Percentiles rank a stretch among this genome's conserved stretches.
phyloP scores from a whole-genome alignment of 2,888 invertebrate species.

The Netelia virgata region DNA sequence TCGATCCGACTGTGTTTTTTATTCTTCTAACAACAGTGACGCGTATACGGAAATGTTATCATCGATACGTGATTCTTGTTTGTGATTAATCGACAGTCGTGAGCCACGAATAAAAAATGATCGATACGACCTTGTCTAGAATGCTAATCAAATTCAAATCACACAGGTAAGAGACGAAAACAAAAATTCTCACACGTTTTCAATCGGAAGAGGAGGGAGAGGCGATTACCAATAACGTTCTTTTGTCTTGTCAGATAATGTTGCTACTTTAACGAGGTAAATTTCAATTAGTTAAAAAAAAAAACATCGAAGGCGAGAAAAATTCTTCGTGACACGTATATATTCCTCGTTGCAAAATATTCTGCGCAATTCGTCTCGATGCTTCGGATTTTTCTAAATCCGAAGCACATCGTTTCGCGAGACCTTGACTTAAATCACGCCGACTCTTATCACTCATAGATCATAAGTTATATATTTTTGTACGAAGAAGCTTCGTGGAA shows the following conservation, averaged over 20 bases:
- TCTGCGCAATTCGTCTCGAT: conserved; percentile 20
- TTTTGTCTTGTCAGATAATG: neutral
- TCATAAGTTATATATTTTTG: conserved; percentile 5
- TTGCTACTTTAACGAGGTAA: neutral
- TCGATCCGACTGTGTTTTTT: neutral
- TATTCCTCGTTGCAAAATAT: conserved; percentile 12
- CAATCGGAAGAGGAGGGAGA: neutral
- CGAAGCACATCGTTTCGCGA: conserved; percentile 15
- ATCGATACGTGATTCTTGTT: conserved; percentile 33
- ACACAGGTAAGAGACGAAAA: conserved; percentile 7
- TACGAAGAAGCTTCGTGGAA: neutral
- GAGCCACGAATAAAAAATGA: conserved; percentile 25
- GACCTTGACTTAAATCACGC: conserved; percentile 30
- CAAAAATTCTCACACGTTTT: conserved; percentile 20
- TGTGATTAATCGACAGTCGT: conserved; percentile 37
- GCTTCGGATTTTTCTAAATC: conserved; percentile 10
- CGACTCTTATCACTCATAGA: neutral
- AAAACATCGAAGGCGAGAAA: conserved; percentile 20
- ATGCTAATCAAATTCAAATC: conserved; percentile 11
- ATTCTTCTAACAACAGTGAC: neutral
- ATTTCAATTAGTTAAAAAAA: neutral
- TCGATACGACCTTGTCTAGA: neutral
- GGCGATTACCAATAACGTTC: conserved; percentile 7
- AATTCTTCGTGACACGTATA: conserved; percentile 7
- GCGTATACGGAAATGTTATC: conserved; percentile 30